Evolutionary conservation across 2,888 invertebrate species (phyloP).

Genomic region (Sylvicola fuscatus): DNA sequence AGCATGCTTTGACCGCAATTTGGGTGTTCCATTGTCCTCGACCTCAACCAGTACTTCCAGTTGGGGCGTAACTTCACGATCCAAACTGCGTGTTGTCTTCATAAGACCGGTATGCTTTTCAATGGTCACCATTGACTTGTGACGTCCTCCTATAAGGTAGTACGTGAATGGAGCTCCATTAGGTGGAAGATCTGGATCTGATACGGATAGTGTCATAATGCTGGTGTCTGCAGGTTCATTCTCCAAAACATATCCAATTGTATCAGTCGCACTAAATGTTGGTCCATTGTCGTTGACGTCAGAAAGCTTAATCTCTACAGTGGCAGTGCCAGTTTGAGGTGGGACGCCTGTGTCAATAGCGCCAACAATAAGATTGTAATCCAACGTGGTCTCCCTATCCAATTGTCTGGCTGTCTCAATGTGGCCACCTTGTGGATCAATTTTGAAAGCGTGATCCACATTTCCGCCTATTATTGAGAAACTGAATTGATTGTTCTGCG

Average conservation of each 20-base stretch:
- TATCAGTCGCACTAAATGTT: conserved; percentile 46
- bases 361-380: conserved; percentile 58
- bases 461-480: conserved; percentile 78
- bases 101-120: conserved; percentile 64
- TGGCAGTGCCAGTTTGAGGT: conserved; percentile 79
- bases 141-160: conserved; percentile 53
- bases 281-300: conserved; percentile 94
- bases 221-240: conserved; percentile 69
- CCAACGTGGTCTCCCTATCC: conserved; percentile 60
- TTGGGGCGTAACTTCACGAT: conserved; percentile 59
- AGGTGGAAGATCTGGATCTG: conserved; percentile 73
- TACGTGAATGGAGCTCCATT: conserved; percentile 85
- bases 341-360: conserved; percentile 79
- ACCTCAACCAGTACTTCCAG: conserved; percentile 63
- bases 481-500: conserved; percentile 80
- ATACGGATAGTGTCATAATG: conserved; percentile 68
- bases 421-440: conserved; percentile 69
- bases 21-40: conserved; percentile 70
- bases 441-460: conserved; percentile 61
- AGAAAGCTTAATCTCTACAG: conserved; percentile 54
- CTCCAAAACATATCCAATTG: conserved; percentile 62
- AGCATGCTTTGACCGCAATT: conserved; percentile 60
- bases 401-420: conserved; percentile 54
- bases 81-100: conserved; percentile 55
- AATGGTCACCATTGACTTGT: conserved; percentile 52